Evolutionary conservation across 2,888 invertebrate genomes (phyloP).

Genomic region (Dasypolia templi): DNA sequence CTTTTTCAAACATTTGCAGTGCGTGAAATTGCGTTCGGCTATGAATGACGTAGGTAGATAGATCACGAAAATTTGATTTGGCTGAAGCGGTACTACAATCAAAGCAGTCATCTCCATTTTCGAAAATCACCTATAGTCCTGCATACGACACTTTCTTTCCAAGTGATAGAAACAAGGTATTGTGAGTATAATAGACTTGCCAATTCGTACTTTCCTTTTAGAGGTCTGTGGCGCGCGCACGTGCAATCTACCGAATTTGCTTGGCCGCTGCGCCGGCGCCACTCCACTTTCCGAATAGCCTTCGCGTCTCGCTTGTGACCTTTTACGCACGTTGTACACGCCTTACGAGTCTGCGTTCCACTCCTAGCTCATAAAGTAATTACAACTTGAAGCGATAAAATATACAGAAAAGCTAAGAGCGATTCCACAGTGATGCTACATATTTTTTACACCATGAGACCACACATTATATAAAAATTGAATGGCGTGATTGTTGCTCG

Average conservation of each 20-base stretch:
- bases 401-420: constrained; percentile 66
- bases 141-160: constrained; percentile 25
- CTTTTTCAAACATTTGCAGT: no score
- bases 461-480: constrained; percentile 39
- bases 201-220: constrained; percentile 65
- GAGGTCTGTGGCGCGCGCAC: constrained; percentile 55
- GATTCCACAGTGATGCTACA: constrained; percentile 47
- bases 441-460: constrained; percentile 31
- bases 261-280: constrained; percentile 85
- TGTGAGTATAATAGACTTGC: constrained; percentile 54
- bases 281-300: constrained; percentile 89
- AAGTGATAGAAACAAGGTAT: constrained; percentile 45
- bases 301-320: constrained; percentile 89
- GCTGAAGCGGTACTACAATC: neutral
- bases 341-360: constrained; percentile 77
- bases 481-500: constrained; percentile 48
- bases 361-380: constrained; percentile 80
- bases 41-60: neutral
- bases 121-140: neutral
- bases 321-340: constrained; percentile 85
- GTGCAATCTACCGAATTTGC: constrained; percentile 85
- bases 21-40: no score
- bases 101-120: neutral
- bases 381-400: constrained; percentile 65
- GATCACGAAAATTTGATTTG: neutral